phyloP scores from a whole-genome alignment of 2,113 vertebrate species.

The Monopterus albus region DNA sequence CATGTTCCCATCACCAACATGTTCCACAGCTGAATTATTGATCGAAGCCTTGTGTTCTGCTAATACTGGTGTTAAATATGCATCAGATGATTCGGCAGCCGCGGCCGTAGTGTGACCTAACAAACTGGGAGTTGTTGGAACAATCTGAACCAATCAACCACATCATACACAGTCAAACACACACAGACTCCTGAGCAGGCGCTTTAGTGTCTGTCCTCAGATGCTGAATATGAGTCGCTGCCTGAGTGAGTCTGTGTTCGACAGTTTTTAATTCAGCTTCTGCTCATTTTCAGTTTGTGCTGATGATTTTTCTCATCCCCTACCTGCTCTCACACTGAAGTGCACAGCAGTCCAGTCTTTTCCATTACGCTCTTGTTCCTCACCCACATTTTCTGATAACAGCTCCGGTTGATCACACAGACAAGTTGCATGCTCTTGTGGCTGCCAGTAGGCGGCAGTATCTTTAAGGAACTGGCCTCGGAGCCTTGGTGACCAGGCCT shows the following conservation, averaged over 20 bases:
- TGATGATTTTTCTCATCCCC: neutral
- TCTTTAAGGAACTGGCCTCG: neutral
- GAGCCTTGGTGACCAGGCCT: neutral
- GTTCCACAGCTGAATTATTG: no score
- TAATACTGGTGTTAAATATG: no score
- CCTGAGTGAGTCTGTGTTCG: neutral
- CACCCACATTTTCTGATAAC: neutral
- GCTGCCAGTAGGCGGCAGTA: slow-evolving; percentile 48
- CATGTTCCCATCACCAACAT: no score
- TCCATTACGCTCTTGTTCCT: neutral
- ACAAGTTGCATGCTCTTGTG: neutral
- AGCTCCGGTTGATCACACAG: neutral
- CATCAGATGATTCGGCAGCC: no score
- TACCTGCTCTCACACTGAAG: no score
- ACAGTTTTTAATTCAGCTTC: neutral
- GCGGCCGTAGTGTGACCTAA: no score
- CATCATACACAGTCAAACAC: no score
- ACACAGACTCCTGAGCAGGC: neutral
- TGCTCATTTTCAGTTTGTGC: neutral
- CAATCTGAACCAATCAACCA: no score
- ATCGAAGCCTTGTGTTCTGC: no score
- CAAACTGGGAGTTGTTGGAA: no score
- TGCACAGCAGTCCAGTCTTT: neutral
- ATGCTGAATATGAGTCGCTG: neutral
- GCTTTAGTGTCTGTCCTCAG: no score